Evolutionary conservation across 1,140 invertebrate species (phyloP).

Genomic region (Drosophila parabipectinata): DNA sequence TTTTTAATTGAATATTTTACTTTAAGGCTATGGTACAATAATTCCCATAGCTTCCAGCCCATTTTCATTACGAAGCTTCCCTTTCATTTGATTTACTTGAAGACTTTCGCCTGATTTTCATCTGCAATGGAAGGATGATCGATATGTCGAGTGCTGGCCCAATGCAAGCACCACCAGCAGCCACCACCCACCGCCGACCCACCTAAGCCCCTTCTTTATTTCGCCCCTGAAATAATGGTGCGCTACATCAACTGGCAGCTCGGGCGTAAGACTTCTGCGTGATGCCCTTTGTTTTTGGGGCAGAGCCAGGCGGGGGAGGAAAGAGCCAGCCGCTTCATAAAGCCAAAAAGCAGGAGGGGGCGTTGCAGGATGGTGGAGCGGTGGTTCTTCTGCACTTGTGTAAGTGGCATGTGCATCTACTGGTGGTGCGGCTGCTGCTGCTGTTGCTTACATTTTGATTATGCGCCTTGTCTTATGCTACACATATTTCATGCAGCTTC

Average conservation of each 20-base stretch:
- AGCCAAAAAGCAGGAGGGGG: constrained; percentile 2
- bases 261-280: constrained; percentile 51
- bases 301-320: not conserved
- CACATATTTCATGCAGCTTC: constrained; percentile 75
- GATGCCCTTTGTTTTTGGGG: constrained; percentile 51
- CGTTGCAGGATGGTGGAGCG: not conserved
- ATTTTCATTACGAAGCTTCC: not conserved
- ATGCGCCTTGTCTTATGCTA: constrained; percentile 80
- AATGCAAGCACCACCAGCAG: constrained; percentile 7
- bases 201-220: not conserved
- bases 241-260: constrained; percentile 65
- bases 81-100: constrained; percentile 22
- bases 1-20: no score
- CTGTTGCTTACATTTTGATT: constrained; percentile 72
- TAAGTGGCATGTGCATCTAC: constrained; percentile 55
- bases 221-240: constrained; percentile 33
- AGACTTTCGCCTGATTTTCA: constrained; percentile 36
- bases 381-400: constrained; percentile 21
- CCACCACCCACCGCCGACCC: not conserved
- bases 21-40: no score
- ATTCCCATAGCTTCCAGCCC: not conserved
- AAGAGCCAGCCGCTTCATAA: constrained; percentile 30
- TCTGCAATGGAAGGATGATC: constrained; percentile 40
- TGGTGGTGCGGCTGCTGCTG: constrained; percentile 2
- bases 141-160: constrained; percentile 54